Percentiles rank a stretch among this genome's conserved stretches.
Evolutionary conservation across 2,888 invertebrate species (phyloP).

Genomic region (Netelia fuscicornis): DNA sequence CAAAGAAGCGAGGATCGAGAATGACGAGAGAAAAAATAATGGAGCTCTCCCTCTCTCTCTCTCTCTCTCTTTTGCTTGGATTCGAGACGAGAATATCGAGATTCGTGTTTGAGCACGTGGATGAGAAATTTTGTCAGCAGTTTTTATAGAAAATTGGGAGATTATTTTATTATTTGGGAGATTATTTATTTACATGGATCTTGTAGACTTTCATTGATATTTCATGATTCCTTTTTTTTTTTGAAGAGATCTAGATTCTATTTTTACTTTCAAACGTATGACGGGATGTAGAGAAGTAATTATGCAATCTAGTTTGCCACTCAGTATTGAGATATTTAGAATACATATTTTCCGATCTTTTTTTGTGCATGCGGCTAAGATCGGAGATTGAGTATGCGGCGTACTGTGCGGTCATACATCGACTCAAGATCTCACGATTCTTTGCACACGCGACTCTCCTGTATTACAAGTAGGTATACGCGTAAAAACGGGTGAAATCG

Average conservation of each 20-base stretch:
- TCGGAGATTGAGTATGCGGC: not conserved
- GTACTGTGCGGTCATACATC: not conserved
- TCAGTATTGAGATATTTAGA: too few relatives aligned
- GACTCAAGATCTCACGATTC: not conserved
- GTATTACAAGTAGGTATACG: too few relatives aligned
- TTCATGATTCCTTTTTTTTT: too few relatives aligned
- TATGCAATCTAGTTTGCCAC: too few relatives aligned
- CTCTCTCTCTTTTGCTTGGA: not conserved
- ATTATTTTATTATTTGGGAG: too few relatives aligned
- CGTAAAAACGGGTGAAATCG: too few relatives aligned
- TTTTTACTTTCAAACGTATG: too few relatives aligned
- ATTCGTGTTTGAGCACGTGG: not conserved
- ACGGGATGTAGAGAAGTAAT: too few relatives aligned
- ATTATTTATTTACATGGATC: too few relatives aligned
- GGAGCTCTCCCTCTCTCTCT: not conserved
- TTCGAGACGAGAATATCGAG: slow-evolving; percentile 41
- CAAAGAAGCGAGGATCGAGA: slow-evolving; percentile 70
- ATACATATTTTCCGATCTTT: not conserved
- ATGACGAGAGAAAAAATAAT: slow-evolving; percentile 49
- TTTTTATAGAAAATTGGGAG: not conserved
- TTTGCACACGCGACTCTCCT: too few relatives aligned
- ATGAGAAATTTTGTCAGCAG: not conserved
- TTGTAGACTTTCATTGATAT: too few relatives aligned
- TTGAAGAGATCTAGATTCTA: too few relatives aligned
- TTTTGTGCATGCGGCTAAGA: not conserved